Base-by-base conservation (phyloP, 37 sponge, comb jelly and placozoan genomes). In the Ephydatia muelleri region DNA sequence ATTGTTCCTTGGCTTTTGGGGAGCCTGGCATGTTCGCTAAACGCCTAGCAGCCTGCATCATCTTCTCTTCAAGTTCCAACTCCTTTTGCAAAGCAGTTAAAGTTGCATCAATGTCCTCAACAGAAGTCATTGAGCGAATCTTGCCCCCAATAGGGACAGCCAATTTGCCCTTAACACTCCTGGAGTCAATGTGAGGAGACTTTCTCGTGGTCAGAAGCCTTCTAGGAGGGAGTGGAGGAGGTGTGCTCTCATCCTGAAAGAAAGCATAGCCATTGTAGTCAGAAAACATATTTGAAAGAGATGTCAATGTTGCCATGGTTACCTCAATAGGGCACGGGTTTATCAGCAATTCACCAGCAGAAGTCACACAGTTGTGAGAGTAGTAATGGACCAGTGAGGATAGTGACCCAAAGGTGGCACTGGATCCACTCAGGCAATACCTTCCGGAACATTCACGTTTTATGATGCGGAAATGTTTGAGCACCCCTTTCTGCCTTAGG, bases 381-480 rank as follows among this genome's bases (percentile, higher is more conserved):
- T 87, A 81, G 82, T 87, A 87, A n/a, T 81, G 76, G 0, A 87
- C 77, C 37, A 87, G 70, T 11, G 25, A 76, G 36, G 29, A 14
- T 48, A 87, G 36, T 2, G 82, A 39, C 21, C 70, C 68, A 64
- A 87, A 87, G 28, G 82, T 81, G 0, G 48, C 39, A n/a, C 65
- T 3, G 2, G 81, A 75, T 30, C 87, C 87, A 38, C 39, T 81
- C 34, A 87, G 75, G 49, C 75, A 76, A 38, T 81, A 87, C 11
- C 87, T 37, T 12, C 34, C 37, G 32, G 33, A 34, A 28, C 23
- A 23, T 0, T 47, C 76, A 67, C 66, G 76, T 70, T 87, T 81
- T 38, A 78, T 47, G 30, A 87, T 81, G 0, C 87, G 68, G 33
- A 75, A 87, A 68, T 87, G 87, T 40, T 87, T 87, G 67, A 87